Base-by-base conservation (phyloP, 2,888 invertebrate species). In the Tetheella fluctuosa region DNA sequence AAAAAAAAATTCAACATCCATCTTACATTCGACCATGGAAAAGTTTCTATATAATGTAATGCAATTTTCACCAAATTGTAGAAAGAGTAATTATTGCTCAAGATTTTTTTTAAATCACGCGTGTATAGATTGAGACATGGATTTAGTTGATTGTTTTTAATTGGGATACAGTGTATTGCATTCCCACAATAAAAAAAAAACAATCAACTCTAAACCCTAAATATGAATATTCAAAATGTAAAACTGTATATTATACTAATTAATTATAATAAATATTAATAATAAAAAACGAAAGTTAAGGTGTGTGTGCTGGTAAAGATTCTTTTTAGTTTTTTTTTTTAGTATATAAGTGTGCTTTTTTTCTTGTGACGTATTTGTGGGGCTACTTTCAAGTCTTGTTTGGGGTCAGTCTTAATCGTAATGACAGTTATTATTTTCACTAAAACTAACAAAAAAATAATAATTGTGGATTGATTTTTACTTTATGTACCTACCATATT, bases 281-380 rank as follows among this genome's bases (percentile, higher is more conserved):
- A 8, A 52, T 25, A 68, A 73, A 73, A 76, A 74, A 67, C 69
- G 72, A 68, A 75, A 68, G 73, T 64, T 80, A 78, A 76, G 76
- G 80, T 82, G 83, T 85, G 85, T 79, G 78, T 81, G 48, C 48
- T 48, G 48, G 48, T 48, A 20, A 74, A 79, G 80, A 74, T 69
- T 71, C 65, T 69, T 73, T 70, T 64, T 68, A 61, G 76, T 74
- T 81, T 82, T 79, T 81, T 86, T 87, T 84, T 76, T 77, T 90
- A 89, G 87, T 82, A 69, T 77, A 60, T 90, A 90, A 88, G 89
- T 75, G 85, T 85, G 89, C 87, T 91, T 89, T 85, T 88, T 83
- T 84, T 80, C 84, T 80, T 77, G 76, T 67, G 73, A 70, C 70
- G 71, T 62, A 62, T 59, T 63, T 71, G 69, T 73, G 75, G 77